Base-by-base conservation (phyloP, 2,113 vertebrate genomes). In the Rhegmatorhina hoffmannsi region DNA sequence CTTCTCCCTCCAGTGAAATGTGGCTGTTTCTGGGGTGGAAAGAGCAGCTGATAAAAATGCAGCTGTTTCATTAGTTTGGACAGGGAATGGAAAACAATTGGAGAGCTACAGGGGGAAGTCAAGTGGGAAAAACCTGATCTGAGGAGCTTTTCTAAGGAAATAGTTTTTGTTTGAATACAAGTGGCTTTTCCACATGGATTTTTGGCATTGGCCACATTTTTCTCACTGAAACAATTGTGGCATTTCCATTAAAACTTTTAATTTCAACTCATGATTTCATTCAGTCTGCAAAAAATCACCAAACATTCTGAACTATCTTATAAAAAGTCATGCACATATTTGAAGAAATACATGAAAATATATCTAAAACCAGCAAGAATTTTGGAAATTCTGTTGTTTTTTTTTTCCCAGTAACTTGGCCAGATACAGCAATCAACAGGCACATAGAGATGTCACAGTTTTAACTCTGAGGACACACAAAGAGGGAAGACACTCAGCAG, bases 11-110 rank as follows among this genome's bases (percentile, higher is more conserved):
- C 28, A 34, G 52, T 64, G 70, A 83, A 77, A 80, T 2, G 7
- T 8, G 11, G 20, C 76, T 46, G 34, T 17, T 58, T 64, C 74
- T 34, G 23, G 68, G 59, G 38, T 62, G 60, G 68, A 90, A 88
- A 63, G 47, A 72, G 52, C 36, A 67, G 47, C 13, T 74, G 72
- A 76, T 90, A 92, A 91, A 96, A 95, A 93, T 56, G 58, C 70
- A 85, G 70, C 49, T 56, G 31, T 90, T 92, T 89, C 77, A 84
- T 90, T 83, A 77, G 44, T 74, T 94, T 93, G 72, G 68, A 70
- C 59, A 84, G 26, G 68, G 86, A 74, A 36, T 17, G 55, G 50
- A 46, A 75, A 96, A 78, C 60, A 77, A 33, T 24, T 12, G 14
- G 72, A 89, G 69, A 40, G 49, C 36, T 83, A 15, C 31, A 80